Base-by-base conservation (phyloP, 2,888 invertebrate genomes). In the Phrixothrix hirtus region DNA sequence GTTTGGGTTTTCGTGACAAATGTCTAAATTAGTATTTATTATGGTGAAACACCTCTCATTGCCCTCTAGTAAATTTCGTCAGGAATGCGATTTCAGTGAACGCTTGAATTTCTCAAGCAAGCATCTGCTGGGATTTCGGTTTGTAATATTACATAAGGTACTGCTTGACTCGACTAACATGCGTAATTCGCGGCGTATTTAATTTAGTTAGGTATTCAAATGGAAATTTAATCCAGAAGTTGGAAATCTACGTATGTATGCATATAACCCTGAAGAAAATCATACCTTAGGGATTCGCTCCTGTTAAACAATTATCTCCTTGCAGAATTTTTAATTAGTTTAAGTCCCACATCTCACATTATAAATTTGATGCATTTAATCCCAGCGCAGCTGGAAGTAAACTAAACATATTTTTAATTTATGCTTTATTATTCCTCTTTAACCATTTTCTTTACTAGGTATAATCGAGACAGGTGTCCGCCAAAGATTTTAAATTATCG, bases 181-280 rank as follows among this genome's bases (percentile, higher is more conserved):
- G 44, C 34, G 50, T 42, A 44, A 39, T 51, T 51, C 39, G 50
- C 43, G 49, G 49, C 37, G 43, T 43, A 37, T 43, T 43, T 50
- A 50, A 50, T 50, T 50, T 43, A 50, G 44, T 44, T 51, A 51
- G 29, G 42, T 51, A 51, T 44, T 51, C 42, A 44, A 51, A 49
- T 49, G 43, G 49, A 49, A 49, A 49, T 49, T 49, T 43, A 49
- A 48, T 48, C 48, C 36, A 13, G 41, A 21, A 13, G 35, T 48
- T 48, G 35, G 27, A 42, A 47, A 42, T 48, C 35, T 35, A 42
- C 30, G 30, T 36, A 47, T 37, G 37, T 39, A 17, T 39, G 39
- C 34, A 47, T 47, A 36, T 36, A 36, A 36, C 25, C n/a, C 16
- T 32, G 34, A 30, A 32, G 47, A 25, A 37, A 44, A 38, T 25